phyloP scores from a whole-genome alignment of 2,113 vertebrate genomes.

The Morone chrysops region DNA sequence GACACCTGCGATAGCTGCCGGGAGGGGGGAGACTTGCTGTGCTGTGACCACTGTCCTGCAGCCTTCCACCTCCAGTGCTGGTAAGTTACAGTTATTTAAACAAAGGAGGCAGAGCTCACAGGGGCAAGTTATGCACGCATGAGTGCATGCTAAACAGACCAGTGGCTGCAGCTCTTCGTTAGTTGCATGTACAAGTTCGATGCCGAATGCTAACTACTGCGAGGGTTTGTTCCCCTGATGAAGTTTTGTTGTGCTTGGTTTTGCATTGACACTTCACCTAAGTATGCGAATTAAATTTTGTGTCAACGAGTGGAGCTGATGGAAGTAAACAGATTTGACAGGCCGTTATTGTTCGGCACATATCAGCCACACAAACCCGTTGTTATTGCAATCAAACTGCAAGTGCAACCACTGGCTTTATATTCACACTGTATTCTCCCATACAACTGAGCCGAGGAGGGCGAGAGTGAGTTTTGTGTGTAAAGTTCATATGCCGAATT shows the following conservation, averaged over 20 bases:
- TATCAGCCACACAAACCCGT: not conserved
- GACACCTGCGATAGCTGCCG: conserved; percentile 98
- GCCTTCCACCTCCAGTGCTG: conserved; percentile 98
- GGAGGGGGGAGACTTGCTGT: conserved; percentile 94
- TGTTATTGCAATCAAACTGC: not conserved
- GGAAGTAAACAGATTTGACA: not conserved
- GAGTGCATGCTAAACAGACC: not conserved
- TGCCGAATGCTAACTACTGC: not conserved
- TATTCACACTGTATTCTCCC: not conserved
- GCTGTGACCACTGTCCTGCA: conserved; percentile 96
- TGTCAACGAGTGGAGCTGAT: not conserved
- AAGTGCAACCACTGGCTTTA: not conserved
- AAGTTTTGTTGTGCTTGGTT: not conserved
- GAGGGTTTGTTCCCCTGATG: not conserved
- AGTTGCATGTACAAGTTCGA: not conserved
- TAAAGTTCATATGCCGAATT: conserved; percentile 6
- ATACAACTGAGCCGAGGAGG: not conserved
- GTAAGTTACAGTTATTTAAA: conserved; percentile 68
- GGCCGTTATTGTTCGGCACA: not conserved
- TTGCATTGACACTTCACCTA: too few species aligned
- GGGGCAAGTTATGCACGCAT: not conserved
- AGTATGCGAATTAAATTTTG: not conserved
- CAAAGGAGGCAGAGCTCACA: not conserved
- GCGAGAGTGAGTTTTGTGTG: conserved; percentile 10
- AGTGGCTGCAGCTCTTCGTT: not conserved